Conservation (phyloP, 2,113 vertebrate genomes). For the Motacilla alba region DNA sequence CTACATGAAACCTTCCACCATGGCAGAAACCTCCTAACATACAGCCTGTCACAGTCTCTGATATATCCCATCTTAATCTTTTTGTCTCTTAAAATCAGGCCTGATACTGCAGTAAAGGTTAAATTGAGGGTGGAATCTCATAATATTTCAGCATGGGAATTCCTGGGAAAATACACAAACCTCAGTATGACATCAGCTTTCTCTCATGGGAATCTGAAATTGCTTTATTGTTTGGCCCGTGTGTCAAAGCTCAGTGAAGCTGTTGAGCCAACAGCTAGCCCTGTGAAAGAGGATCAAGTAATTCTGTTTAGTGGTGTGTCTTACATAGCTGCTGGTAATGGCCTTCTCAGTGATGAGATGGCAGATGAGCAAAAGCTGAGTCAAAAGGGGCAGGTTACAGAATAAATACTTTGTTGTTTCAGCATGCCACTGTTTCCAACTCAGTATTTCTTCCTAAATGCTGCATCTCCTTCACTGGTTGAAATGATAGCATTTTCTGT, state of each 20-base stretch:
- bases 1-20: fast-evolving
- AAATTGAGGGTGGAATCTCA: neutral
- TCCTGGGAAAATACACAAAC: neutral
- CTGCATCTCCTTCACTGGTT: neutral
- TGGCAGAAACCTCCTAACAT: neutral
- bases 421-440: neutral
- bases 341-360: neutral
- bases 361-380: neutral
- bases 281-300: neutral
- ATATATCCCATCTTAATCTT: neutral
- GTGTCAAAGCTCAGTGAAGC: neutral
- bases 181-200: neutral
- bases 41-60: neutral
- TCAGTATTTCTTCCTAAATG: neutral
- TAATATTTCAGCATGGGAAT: neutral
- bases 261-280: neutral
- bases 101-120: neutral
- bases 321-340: neutral
- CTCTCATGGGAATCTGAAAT: neutral
- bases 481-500: neutral
- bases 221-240: neutral
- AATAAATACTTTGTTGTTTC: neutral
- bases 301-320: neutral
- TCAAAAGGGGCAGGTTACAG: neutral
- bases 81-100: neutral